Conservation (phyloP, 2,797 vertebrate genomes). For the Cuniculus paca region DNA sequence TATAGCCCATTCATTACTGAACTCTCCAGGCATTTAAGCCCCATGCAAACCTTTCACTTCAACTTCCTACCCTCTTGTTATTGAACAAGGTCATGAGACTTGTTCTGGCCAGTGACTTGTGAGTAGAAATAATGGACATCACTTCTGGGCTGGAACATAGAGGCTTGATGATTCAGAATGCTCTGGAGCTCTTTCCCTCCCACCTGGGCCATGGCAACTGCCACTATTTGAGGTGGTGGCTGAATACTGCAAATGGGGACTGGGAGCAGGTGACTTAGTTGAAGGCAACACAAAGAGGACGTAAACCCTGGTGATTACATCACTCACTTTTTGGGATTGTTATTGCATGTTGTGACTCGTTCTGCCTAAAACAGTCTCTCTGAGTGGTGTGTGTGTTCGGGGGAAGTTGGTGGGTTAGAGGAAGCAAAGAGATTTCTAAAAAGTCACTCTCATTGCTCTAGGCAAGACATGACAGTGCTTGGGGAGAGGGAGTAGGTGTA, state of each 20-base stretch:
- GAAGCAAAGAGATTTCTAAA: neutral
- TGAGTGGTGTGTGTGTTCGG: neutral
- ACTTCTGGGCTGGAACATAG: neutral
- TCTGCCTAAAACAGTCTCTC: neutral
- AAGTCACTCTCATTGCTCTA: neutral
- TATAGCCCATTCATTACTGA: neutral
- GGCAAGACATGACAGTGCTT: neutral
- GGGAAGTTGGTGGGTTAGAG: no score
- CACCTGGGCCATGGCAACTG: neutral
- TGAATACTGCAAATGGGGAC: neutral
- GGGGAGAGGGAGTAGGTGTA: neutral
- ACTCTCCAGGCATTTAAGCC: neutral
- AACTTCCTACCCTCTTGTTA: neutral
- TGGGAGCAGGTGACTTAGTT: neutral
- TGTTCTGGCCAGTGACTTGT: neutral
- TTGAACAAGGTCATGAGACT: neutral
- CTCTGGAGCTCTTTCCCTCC: neutral
- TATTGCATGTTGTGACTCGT: rapidly evolving
- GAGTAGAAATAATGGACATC: rapidly evolving
- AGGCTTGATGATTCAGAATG: no score
- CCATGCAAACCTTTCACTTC: neutral
- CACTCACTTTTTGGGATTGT: neutral
- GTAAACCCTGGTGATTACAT: neutral
- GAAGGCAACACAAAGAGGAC: neutral
- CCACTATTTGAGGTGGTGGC: neutral